Conservation (phyloP, 2,113 vertebrate genomes). For the Rana temporaria region DNA sequence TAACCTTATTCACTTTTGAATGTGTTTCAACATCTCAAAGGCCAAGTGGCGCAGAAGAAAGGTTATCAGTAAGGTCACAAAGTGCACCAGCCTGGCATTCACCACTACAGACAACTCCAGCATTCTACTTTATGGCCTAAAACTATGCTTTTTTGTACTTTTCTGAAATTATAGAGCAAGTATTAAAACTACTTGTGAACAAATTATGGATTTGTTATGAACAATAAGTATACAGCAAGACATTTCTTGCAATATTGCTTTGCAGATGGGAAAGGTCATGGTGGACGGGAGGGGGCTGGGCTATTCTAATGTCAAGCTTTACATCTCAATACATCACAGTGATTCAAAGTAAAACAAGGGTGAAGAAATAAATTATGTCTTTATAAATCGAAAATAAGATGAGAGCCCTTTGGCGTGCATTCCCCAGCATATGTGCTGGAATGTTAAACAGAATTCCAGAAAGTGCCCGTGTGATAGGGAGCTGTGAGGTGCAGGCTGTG, state of each 20-base stretch:
- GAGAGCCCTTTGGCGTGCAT: conserved; percentile 33
- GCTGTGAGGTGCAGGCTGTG: conserved; percentile 37
- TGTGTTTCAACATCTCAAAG: background rate
- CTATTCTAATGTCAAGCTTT: conserved; percentile 8
- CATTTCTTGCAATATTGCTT: background rate
- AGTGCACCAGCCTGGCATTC: conserved; percentile 1
- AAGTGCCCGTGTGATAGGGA: conserved; percentile 17
- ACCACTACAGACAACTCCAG: background rate
- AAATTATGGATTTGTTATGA: too few relatives aligned
- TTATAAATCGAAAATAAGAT: conserved; percentile 26
- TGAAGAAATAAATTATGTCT: conserved; percentile 41
- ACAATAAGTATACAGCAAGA: background rate
- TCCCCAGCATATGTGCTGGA: conserved; percentile 41
- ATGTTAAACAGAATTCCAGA: conserved; percentile 51
- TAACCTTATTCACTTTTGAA: too few relatives aligned
- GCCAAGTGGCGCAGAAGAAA: conserved; percentile 7
- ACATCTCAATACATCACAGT: conserved; percentile 16
- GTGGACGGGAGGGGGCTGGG: background rate
- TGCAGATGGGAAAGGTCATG: conserved; percentile 35
- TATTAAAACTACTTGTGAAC: too few relatives aligned
- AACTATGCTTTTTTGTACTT: too few relatives aligned
- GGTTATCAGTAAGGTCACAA: conserved; percentile 23
- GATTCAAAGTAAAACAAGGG: conserved; percentile 34
- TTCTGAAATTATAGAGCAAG: too few relatives aligned
- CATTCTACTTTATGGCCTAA: background rate